Base-by-base conservation (phyloP, 2,113 vertebrate genomes). In the Paralichthys olivaceus region DNA sequence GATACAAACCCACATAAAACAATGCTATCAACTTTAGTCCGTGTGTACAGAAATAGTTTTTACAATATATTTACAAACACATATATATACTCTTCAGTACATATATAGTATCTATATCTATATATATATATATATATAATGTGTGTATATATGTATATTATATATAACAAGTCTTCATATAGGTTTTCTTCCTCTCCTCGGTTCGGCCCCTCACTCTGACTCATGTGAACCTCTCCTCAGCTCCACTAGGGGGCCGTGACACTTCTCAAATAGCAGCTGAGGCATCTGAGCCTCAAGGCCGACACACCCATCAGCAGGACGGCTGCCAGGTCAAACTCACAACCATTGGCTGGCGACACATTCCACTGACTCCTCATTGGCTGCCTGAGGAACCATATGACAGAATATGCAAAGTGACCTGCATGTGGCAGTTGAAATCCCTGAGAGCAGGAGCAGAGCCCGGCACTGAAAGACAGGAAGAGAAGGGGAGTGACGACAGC, bases 181-280 rank as follows among this genome's bases (percentile, higher is more conserved):
- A 3, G 28, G 28, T 29, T 29, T n/a, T n/a, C n/a, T n/a, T n/a
- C n/a, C n/a, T n/a, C n/a, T n/a, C n/a, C n/a, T n/a, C n/a, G n/a
- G n/a, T n/a, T n/a, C n/a, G 32, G 8, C 32, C 2, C 40, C 17
- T 19, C 14, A 8, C 6, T 1, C 6, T 7, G 26, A 67, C 5
- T 7, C 5, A 64, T 62, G 11, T 45, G 64, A 54, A 72, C 28
- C 66, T 59, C 23, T 22, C 3, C 53, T 23, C 15, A 5, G 0
- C 54, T 26, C 88, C 91, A 89, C 79, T 73, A 92, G 91, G 74
- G 91, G 91, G 85, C 87, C 69, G 57, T 75, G 76, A 80, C 29
- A 83, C 0, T 37, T 53, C 69, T 90, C 77, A 67, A 60, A 84
- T 57, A 75, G 69, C 78, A 83, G 77, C 84, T 75, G 87, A 80